Evolutionary conservation across 2,888 invertebrate species (phyloP), one percentile per base, ranked within the genome.

Genomic region (Tachina lurida): DNA sequence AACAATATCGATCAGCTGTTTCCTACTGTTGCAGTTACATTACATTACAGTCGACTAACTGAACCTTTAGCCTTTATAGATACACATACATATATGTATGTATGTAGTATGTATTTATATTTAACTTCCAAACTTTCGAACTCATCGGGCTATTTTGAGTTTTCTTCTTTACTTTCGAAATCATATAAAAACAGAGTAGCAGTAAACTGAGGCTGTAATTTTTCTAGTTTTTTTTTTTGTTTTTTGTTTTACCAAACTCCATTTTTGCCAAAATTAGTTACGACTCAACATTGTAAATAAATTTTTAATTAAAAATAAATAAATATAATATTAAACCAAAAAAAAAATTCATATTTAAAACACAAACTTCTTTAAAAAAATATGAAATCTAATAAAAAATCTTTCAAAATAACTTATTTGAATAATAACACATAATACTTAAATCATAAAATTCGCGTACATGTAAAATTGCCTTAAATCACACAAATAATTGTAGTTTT

Each of bases 391-490:
- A 41, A 45, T 45, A 31, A 62, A 67, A 74, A 67, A 63, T 67
- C 10, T 60, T 76, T 47, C 17, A 54, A 56, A 19, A 41, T 31
- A 47, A 71, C 13, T 8, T 22, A 49, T 73, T 68, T 68, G 17
- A 52, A 52, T 31, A 68, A 60, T 60, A 62, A 15, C 22, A 54
- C 52, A 73, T 12, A 49, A 13, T 58, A 31, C 1, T 49, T 15
- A 15, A 49, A 49, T 15, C 15, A 60, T 22, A 71, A 67, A 31
- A 73, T 60, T 60, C 62, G 84, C 84, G 49, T 81, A 85, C 68
- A 70, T 85, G 81, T 85, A 81, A 74, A 77, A 84, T 76, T 74
- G 84, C 84, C 84, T 85, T 85, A 84, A 67, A 67, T 19, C 17
- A 47, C 13, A 63, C 12, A 65, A 56, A 31, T 45, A 41, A 58